A percentile compares a stretch with the other conserved stretches of the same genome.
Conservation (phyloP, 2,797 vertebrate genomes). For the Syngnathus rostellatus region DNA sequence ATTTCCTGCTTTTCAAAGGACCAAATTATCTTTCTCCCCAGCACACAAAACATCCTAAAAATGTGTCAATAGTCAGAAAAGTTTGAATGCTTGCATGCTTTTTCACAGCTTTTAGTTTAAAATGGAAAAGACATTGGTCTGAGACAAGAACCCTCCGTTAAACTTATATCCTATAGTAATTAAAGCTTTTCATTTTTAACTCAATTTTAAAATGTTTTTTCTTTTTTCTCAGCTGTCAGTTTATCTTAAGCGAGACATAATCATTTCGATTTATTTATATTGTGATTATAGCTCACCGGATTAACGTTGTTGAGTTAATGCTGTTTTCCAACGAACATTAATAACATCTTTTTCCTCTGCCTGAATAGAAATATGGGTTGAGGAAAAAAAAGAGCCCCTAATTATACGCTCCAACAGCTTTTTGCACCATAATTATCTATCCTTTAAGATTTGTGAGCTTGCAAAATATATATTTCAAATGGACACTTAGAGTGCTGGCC, state of each 20-base stretch:
- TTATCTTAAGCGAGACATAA: background rate
- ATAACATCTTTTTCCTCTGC: slow-evolving; percentile 2
- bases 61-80: background rate
- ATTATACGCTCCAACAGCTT: slow-evolving; percentile 5
- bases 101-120: background rate
- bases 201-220: too few species aligned
- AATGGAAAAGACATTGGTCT: background rate
- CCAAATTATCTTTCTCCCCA: background rate
- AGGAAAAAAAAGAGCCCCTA: background rate
- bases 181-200: background rate
- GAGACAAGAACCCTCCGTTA: background rate
- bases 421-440: background rate
- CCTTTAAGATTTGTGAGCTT: background rate
- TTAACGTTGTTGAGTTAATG: background rate
- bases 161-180: background rate
- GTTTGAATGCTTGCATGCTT: background rate
- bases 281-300: background rate
- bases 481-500: slow-evolving; percentile 18
- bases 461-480: slow-evolving; percentile 1
- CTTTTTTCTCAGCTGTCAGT: background rate
- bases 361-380: background rate
- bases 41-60: background rate
- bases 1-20: background rate
- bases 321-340: background rate
- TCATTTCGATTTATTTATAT: background rate